Evolutionary conservation across 2,888 invertebrate species (phyloP).

Genomic region (Meta bourneti): DNA sequence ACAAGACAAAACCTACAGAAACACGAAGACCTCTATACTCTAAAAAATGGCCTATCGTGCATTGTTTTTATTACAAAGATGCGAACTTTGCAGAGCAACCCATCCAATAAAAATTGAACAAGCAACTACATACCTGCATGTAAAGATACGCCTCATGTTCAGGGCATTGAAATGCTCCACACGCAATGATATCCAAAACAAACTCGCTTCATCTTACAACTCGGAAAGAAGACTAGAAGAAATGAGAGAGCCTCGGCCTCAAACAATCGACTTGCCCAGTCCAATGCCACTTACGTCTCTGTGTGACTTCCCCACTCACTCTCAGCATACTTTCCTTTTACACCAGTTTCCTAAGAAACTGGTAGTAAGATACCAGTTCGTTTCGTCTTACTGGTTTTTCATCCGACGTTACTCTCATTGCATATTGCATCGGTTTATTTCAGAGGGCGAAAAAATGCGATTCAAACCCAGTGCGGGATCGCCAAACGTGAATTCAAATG

Average conservation of each 20-base stretch:
- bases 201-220: neutral
- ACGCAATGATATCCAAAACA: slow-evolving; percentile 39
- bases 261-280: slow-evolving; percentile 48
- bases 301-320: slow-evolving; percentile 4
- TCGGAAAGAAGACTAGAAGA: neutral
- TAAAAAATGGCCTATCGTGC: too few relatives aligned
- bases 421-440: neutral
- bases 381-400: slow-evolving; percentile 58
- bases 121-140: slow-evolving; percentile 14
- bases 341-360: slow-evolving; percentile 43
- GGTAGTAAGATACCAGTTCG: slow-evolving; percentile 48
- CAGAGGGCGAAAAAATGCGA: neutral
- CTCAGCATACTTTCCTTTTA: slow-evolving; percentile 56
- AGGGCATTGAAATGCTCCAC: slow-evolving; percentile 18
- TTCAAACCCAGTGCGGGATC: too few relatives aligned
- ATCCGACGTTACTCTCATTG: slow-evolving; percentile 22
- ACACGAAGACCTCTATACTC: too few relatives aligned
- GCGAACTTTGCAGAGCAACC: too few relatives aligned
- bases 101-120: too few relatives aligned
- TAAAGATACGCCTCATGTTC: slow-evolving; percentile 38
- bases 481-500: too few relatives aligned
- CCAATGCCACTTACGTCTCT: slow-evolving; percentile 47
- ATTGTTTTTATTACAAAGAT: too few relatives aligned
- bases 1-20: too few relatives aligned
- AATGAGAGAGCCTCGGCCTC: slow-evolving; percentile 29